phyloP scores from a whole-genome alignment of 1,140 invertebrate genomes.

The Ceratitis capitata region DNA sequence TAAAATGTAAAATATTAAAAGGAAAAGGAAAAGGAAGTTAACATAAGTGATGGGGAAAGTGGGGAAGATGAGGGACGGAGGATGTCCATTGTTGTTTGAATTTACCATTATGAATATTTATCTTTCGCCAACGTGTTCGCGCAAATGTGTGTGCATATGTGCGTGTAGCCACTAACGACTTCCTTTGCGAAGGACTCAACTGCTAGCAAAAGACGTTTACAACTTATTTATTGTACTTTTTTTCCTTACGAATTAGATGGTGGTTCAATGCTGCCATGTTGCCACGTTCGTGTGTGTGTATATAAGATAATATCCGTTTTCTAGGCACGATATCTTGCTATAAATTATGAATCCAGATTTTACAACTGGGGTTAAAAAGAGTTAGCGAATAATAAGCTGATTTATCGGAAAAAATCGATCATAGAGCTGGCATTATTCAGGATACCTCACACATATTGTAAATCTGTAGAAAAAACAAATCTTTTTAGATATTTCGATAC shows the following conservation, averaged over 20 bases:
- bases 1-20: background rate
- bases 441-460: too few relatives aligned
- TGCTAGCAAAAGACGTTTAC: background rate
- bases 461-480: too few relatives aligned
- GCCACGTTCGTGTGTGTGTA: background rate
- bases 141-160: background rate
- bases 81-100: background rate
- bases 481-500: too few relatives aligned
- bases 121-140: background rate
- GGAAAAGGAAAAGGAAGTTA: background rate
- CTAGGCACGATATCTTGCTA: background rate
- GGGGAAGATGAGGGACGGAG: background rate
- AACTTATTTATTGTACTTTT: background rate
- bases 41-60: too few relatives aligned
- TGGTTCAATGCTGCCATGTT: background rate
- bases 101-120: background rate
- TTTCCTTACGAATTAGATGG: background rate
- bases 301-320: background rate
- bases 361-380: too few relatives aligned
- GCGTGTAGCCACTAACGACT: conserved; percentile 58
- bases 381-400: too few relatives aligned
- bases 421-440: too few relatives aligned
- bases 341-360: too few relatives aligned
- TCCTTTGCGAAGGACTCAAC: conserved; percentile 50
- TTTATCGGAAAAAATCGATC: too few relatives aligned